Percentiles rank a stretch among this genome's conserved stretches.
Conservation (phyloP, 2,888 invertebrate genomes). For the Orchestes rusci region DNA sequence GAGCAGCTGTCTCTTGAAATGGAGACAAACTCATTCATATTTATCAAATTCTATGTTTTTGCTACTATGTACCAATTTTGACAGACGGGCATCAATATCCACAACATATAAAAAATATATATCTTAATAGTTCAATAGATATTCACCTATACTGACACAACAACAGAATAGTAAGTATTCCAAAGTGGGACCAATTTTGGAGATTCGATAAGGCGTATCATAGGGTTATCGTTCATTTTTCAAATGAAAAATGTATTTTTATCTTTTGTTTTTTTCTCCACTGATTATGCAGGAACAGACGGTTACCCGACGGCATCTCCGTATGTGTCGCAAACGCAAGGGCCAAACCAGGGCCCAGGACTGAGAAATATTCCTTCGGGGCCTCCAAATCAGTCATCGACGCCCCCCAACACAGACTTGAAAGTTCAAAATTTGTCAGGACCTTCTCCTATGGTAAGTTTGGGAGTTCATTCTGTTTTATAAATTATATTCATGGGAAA, state of each 20-base stretch:
- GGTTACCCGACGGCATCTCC: slow-evolving; percentile 33
- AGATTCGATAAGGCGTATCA: no score
- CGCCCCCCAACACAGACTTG: slow-evolving; percentile 42
- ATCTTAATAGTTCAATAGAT: slow-evolving; percentile 22
- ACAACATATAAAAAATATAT: no score
- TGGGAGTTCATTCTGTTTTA: no score
- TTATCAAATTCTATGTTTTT: no score
- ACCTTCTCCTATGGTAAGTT: slow-evolving; percentile 36
- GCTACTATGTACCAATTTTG: no score
- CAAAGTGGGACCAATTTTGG: neutral
- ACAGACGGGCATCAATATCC: no score
- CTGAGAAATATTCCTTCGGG: slow-evolving; percentile 41
- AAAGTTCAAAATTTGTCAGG: slow-evolving; percentile 39
- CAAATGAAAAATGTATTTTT: slow-evolving; percentile 5
- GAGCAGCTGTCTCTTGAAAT: no score
- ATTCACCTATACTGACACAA: slow-evolving; percentile 26
- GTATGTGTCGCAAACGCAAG: slow-evolving; percentile 39
- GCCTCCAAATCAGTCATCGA: slow-evolving; percentile 44
- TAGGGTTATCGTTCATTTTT: no score
- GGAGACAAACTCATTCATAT: no score
- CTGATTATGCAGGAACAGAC: slow-evolving; percentile 36
- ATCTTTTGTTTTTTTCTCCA: slow-evolving; percentile 9
- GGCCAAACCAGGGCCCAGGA: slow-evolving; percentile 39
- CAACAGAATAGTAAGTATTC: slow-evolving; percentile 27
- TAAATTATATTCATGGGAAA: no score